A percentile compares a stretch with the other conserved stretches of the same genome.
These are phyloP conservation scores for Caenorhabditis panamensis DNA, from an alignment of 2,888 invertebrate genomes.

Conservation along the genomic window DNA sequence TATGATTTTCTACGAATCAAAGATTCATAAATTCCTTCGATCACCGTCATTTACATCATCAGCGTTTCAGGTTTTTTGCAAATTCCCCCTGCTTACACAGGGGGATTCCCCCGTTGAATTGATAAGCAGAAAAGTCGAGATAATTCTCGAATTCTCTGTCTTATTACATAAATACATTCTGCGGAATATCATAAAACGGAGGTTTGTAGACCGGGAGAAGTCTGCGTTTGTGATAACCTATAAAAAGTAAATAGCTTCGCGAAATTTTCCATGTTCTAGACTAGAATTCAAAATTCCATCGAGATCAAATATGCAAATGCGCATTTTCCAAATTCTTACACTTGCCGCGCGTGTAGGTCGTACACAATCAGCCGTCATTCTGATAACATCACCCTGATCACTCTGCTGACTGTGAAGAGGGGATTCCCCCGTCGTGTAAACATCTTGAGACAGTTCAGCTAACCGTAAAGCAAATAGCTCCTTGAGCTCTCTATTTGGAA, in stretches of 20 bases:
- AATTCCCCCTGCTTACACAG: neutral
- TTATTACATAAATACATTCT: neutral
- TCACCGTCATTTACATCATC: conserved; percentile 18
- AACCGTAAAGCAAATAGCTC: conserved; percentile 34
- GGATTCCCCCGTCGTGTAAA: conserved; percentile 41
- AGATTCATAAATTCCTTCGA: conserved; percentile 26
- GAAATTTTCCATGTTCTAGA: too few species aligned
- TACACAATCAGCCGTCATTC: conserved; percentile 11
- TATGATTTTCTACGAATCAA: conserved; percentile 10
- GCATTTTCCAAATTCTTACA: conserved; percentile 44
- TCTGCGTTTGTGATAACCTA: neutral
- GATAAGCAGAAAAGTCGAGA: conserved; percentile 9
- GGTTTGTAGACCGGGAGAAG: neutral
- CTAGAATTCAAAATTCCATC: conserved; percentile 33
- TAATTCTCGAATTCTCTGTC: conserved; percentile 1
- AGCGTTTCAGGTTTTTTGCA: conserved; percentile 23
- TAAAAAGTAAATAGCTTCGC: too few species aligned
- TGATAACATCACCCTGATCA: conserved; percentile 28
- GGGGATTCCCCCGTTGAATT: conserved; percentile 29
- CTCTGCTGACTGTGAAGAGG: conserved; percentile 5
- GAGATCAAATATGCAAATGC: conserved; percentile 57
- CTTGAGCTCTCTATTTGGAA: conserved; percentile 21
- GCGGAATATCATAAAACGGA: neutral
- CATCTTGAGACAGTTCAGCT: conserved; percentile 12
- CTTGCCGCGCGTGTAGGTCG: conserved; percentile 6